phyloP scores from a whole-genome alignment of 2,797 vertebrate genomes.

The Gallinago solitaria region DNA sequence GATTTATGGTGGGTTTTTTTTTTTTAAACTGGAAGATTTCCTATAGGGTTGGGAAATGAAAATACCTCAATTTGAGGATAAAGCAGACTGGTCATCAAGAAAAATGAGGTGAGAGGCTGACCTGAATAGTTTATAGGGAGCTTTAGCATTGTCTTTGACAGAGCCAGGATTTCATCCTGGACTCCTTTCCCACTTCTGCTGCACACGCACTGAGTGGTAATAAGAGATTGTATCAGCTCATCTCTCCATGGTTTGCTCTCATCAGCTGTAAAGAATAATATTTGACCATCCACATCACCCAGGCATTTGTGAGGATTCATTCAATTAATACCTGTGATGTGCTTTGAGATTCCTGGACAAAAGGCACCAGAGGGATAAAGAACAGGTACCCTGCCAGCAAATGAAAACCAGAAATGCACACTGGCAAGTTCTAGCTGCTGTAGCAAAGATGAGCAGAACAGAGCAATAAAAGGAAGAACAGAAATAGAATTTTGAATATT shows the following conservation, averaged over 20 bases:
- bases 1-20: neutral
- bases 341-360: slow-evolving; percentile 48
- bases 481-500: slow-evolving; percentile 21
- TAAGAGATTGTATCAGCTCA: neutral
- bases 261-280: neutral
- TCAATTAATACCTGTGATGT: slow-evolving; percentile 19
- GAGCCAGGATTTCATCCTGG: slow-evolving; percentile 8
- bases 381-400: slow-evolving; percentile 4
- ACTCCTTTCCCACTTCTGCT: neutral
- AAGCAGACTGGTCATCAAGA: neutral
- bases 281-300: slow-evolving; percentile 5
- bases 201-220: neutral
- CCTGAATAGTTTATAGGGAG: neutral
- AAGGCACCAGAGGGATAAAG: slow-evolving; percentile 20
- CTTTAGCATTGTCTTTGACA: neutral
- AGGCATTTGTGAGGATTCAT: slow-evolving; percentile 15
- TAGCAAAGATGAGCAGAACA: slow-evolving; percentile 31
- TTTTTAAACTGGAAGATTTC: neutral
- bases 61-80: neutral
- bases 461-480: slow-evolving; percentile 29
- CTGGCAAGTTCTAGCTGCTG: slow-evolving; percentile 5
- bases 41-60: neutral
- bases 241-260: slow-evolving; percentile 11
- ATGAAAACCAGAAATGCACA: slow-evolving; percentile 7
- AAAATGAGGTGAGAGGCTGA: neutral